A percentile compares a stretch with the other conserved stretches of the same genome.
Evolutionary conservation across 1,140 invertebrate genomes (phyloP).

Genomic region (Drosophila fuyamai): DNA sequence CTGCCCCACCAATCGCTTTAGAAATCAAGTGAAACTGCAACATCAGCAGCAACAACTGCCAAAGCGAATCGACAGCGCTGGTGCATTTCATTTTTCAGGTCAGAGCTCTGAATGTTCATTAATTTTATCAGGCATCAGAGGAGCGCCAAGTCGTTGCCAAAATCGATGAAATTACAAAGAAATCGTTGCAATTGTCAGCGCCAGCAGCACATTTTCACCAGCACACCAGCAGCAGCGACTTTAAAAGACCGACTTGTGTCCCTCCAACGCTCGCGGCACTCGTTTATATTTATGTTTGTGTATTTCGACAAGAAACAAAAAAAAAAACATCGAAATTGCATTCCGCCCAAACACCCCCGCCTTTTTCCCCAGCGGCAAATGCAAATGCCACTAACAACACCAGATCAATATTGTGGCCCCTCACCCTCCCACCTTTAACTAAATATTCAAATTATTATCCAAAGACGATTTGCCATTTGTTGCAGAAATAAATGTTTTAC

Average conservation of each 20-base stretch:
- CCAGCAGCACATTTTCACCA: conserved; percentile 8
- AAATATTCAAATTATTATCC: conserved; percentile 12
- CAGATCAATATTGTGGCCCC: conserved; percentile 5
- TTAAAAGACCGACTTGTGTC: conserved; percentile 4
- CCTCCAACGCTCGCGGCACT: conserved; percentile 14
- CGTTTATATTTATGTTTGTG: conserved; percentile 45
- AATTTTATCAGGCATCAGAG: conserved; percentile 56
- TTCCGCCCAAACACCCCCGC: conserved; percentile 24
- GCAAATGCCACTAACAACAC: conserved; percentile 11
- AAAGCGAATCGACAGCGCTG: conserved; percentile 1
- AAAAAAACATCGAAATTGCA: conserved; percentile 69
- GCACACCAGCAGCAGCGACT: conserved; percentile 1
- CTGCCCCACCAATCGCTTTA: neutral
- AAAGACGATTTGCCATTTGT: conserved; percentile 10
- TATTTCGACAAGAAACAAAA: conserved; percentile 6
- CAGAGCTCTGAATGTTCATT: conserved; percentile 70
- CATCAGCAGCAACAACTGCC: conserved; percentile 19
- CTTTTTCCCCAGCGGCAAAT: neutral
- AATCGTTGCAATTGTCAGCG: conserved; percentile 60
- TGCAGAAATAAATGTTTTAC: neutral
- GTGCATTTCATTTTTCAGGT: conserved; percentile 57
- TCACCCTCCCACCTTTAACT: neutral
- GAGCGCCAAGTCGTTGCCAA: conserved; percentile 30
- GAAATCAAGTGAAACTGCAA: conserved; percentile 35
- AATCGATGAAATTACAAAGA: conserved; percentile 58